Evolutionary conservation across 2,888 invertebrate genomes (phyloP), one percentile per base, ranked within the genome.

Genomic region (Limnephilus marmoratus): DNA sequence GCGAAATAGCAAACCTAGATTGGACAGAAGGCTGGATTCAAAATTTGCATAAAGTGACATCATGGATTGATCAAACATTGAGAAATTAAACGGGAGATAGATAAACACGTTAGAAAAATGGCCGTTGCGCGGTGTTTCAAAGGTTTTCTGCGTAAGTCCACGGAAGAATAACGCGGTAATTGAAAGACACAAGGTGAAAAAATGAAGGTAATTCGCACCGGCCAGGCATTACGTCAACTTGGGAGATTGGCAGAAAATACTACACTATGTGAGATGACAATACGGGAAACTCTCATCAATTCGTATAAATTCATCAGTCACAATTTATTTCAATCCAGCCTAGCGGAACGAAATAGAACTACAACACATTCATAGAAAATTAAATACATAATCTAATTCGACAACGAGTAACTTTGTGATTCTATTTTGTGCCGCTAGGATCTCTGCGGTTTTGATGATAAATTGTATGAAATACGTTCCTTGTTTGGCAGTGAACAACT

Each of bases 41-140:
- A 90, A 91, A 93, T 93, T 93, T 83, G 93, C 93, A 93, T 93
- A 93, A 86, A 88, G 88, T 93, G 93, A 93, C 92, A 92, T 93
- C 93, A 93, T 90, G 81, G 85, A 92, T 92, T 92, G 92, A 92
- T 92, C 91, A 92, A 92, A 92, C 92, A 92, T 34, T 13, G 86
- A 53, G 34, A 81, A 81, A 86, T 81, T 85, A 24, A 53, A 89
- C 89, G 81, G 37, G 31, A 91, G 86, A 87, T 82, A 91, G 29
- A 88, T 81, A 81, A 87, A 87, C 91, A 82, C 81, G 81, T 88
- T 45, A 86, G 45, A 24, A 24, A 49, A 45, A 86, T 86, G 29
- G 45, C 53, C 45, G 49, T n/a, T 13, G 41, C 11, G 31, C 29
- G 24, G 49, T 37, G 29, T 88, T 88, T 34, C 86, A 80, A 53